These are phyloP conservation scores for Candidula unifasciata DNA, from an alignment of 2,888 invertebrate genomes.

Conservation along the genomic window DNA sequence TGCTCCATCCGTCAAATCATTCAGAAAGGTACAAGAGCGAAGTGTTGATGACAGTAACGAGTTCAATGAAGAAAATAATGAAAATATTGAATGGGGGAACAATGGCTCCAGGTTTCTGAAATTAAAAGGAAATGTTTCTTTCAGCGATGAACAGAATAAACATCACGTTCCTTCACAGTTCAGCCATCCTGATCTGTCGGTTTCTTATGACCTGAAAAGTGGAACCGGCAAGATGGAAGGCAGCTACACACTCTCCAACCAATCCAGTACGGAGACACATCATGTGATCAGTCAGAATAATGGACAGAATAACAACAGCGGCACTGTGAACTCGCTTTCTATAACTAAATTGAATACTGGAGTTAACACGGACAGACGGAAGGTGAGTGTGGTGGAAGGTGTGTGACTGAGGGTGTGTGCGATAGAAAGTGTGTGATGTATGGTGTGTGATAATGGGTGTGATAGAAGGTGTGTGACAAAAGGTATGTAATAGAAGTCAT, in stretches of 20 bases:
- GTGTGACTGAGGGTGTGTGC: no score
- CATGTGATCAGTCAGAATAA: background rate
- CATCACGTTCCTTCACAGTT: background rate
- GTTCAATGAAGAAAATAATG: slow-evolving; percentile 44
- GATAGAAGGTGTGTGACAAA: no score
- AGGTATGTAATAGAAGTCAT: no score
- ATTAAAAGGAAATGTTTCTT: slow-evolving; percentile 12
- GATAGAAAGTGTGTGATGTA: no score
- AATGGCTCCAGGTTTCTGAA: slow-evolving; percentile 53
- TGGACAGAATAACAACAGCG: background rate
- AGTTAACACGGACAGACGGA: slow-evolving; percentile 64
- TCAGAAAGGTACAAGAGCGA: slow-evolving; percentile 43
- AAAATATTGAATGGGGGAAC: slow-evolving; percentile 56
- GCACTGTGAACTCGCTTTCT: background rate
- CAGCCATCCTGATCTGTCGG: background rate
- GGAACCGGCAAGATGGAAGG: background rate
- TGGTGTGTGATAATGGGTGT: no score
- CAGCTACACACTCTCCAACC: background rate
- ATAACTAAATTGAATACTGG: slow-evolving; percentile 56
- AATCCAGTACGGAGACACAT: slow-evolving; percentile 48
- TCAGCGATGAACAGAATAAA: background rate
- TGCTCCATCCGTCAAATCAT: background rate
- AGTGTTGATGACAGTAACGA: slow-evolving; percentile 52
- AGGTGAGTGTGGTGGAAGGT: slow-evolving; percentile 56
- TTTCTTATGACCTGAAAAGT: background rate